Percentiles rank a stretch among this genome's conserved stretches.
Evolutionary conservation across 2,888 invertebrate genomes (phyloP).

Genomic region (Mesopsocus fuscifrons): DNA sequence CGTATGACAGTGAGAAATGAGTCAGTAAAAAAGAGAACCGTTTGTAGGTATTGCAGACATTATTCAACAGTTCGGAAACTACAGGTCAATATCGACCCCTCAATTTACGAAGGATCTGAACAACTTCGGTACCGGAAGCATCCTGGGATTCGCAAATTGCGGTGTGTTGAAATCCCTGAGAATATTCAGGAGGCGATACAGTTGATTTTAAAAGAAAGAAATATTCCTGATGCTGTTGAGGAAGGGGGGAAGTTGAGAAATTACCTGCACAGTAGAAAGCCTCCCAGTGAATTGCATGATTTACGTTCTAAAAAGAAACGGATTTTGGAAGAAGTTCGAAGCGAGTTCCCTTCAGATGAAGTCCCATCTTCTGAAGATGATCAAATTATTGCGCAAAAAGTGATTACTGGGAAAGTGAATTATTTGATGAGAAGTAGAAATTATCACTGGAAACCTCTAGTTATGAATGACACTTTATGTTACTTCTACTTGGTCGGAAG

Average conservation of each 20-base stretch:
- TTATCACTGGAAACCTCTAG: slow-evolving; percentile 55
- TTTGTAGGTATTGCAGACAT: slow-evolving; percentile 17
- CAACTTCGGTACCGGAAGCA: slow-evolving; percentile 31
- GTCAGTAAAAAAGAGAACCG: too few relatives aligned
- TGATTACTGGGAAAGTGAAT: slow-evolving; percentile 3
- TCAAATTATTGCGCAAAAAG: slow-evolving; percentile 16
- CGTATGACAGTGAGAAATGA: too few relatives aligned
- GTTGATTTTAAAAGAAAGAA: slow-evolving; percentile 29
- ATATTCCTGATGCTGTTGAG: slow-evolving; percentile 14
- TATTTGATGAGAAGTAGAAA: slow-evolving; percentile 33
- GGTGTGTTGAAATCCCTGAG: slow-evolving; percentile 35
- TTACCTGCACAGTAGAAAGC: slow-evolving; percentile 39
- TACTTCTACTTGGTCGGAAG: slow-evolving; percentile 52
- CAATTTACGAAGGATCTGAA: background rate
- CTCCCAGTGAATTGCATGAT: slow-evolving; percentile 41
- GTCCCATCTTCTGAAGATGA: slow-evolving; percentile 23
- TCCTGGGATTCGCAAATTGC: slow-evolving; percentile 43
- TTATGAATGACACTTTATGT: slow-evolving; percentile 42
- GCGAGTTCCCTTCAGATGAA: slow-evolving; percentile 21
- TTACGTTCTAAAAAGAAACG: slow-evolving; percentile 26
- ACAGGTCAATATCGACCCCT: background rate
- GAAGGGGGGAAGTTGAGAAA: slow-evolving; percentile 35
- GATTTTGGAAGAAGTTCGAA: slow-evolving; percentile 23
- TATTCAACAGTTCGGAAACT: background rate
- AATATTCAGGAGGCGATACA: slow-evolving; percentile 36